Base-by-base conservation (phyloP, 2,113 vertebrate genomes). In the Chroicocephalus ridibundus region DNA sequence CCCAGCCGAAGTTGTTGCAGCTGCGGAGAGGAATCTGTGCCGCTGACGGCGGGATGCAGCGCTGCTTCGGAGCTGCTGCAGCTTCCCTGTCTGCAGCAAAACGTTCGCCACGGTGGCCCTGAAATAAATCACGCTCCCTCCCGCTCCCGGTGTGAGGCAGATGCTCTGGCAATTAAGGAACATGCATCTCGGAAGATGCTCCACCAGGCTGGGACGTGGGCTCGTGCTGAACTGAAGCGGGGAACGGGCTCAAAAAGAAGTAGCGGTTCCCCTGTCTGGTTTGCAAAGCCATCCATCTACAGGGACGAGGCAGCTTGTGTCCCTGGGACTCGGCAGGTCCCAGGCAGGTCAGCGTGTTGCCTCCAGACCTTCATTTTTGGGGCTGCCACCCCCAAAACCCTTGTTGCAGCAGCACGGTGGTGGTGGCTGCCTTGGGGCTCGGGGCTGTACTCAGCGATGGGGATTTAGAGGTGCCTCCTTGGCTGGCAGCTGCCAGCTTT, bases 31-130 rank as follows among this genome's bases (percentile, higher is more conserved):
- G 16, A 62, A 3, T 11, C 79, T 25, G 84, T 22, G 52, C 76
- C 54, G 61, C 60, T 21, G 49, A 9, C 2, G 40, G 71, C 1
- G 3, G 32, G 69, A 26, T 34, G 52, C 46, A 6, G 75, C 60
- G 70, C 51, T 60, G 88, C 80, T 55, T 14, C 2, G 10, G 64
- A n/a, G 38, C 36, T 29, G 68, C 60, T 3, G 5, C 61, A 69
- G 51, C 79, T 61, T 40, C 51, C 27, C 64, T 17, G 13, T 27
- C 82, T 47, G 26, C 85, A 79, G 71, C 47, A 78, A 61, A 78
- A 65, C 0, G 0, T 31, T 78, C 34, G 1, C 26, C 1, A 5
- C 0, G 5, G 65, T 46, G 64, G 38, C 51, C 52, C 13, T 6
- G 5, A 75, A 38, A 90, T 57, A 74, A 90, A 95, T 71, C 76